Percentiles rank a stretch among this genome's conserved stretches.
phyloP scores from a whole-genome alignment of 2,797 vertebrate species.

The Picus viridis region DNA sequence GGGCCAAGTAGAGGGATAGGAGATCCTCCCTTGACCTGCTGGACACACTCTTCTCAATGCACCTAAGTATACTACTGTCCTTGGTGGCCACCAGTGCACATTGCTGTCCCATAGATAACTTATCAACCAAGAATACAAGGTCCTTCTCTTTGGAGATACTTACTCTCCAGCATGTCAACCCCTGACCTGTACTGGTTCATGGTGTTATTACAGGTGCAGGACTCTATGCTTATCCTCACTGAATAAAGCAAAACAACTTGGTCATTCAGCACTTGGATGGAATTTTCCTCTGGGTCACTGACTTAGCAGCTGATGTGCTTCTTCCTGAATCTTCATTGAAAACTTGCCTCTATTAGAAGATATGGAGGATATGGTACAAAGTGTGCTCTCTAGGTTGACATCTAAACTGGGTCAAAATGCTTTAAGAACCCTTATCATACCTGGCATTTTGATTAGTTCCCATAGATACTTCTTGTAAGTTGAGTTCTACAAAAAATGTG shows the following conservation, averaged over 20 bases:
- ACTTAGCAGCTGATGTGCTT: neutral
- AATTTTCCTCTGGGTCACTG: neutral
- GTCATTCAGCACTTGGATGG: neutral
- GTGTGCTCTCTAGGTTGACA: accelerated
- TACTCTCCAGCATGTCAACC: too few relatives aligned
- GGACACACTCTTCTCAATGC: too few relatives aligned
- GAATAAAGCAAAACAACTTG: neutral
- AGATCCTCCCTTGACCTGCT: too few relatives aligned
- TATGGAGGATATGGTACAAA: neutral
- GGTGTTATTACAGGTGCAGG: too few relatives aligned
- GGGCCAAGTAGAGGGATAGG: too few relatives aligned
- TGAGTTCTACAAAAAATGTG: neutral
- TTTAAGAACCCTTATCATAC: neutral
- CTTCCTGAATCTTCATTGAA: neutral
- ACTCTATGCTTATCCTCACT: neutral
- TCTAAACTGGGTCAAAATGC: neutral
- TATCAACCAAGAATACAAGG: too few relatives aligned
- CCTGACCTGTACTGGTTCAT: too few relatives aligned
- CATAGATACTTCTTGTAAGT: neutral
- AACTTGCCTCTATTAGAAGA: neutral
- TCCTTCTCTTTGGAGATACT: too few relatives aligned
- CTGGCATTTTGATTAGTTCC: neutral
- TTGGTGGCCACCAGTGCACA: too few relatives aligned
- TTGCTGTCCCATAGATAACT: too few relatives aligned
- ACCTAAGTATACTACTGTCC: too few relatives aligned